Conservation (phyloP, 2,888 invertebrate species). For the Agrochola litura region DNA sequence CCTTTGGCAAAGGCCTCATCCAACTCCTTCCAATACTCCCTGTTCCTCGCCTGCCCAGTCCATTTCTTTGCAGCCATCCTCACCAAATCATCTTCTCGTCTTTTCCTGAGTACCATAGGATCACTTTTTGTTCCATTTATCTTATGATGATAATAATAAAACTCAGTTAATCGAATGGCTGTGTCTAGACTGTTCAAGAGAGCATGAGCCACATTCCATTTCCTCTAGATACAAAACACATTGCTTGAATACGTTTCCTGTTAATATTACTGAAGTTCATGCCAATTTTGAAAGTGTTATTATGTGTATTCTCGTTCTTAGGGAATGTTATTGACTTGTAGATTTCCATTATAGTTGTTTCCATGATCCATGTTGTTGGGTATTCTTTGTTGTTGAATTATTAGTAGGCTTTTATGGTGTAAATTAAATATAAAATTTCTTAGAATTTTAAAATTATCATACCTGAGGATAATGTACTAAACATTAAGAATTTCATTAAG, state of each 20-base stretch:
- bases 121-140: not conserved
- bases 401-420: not conserved
- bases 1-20: no score
- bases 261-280: constrained; percentile 34
- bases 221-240: constrained; percentile 34
- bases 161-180: not conserved
- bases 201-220: constrained; percentile 23
- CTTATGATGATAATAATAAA: not conserved
- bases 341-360: constrained; percentile 16
- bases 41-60: not conserved
- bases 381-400: not conserved
- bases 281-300: constrained; percentile 47
- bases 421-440: not conserved
- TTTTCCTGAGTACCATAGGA: not conserved
- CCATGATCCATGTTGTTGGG: not conserved
- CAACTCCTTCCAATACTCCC: not conserved
- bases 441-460: not conserved
- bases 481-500: not conserved
- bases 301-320: constrained; percentile 18
- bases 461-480: not conserved
- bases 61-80: not conserved
- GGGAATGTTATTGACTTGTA: constrained; percentile 18
- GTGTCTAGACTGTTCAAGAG: constrained; percentile 17
- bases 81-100: not conserved
- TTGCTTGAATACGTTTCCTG: constrained; percentile 30